phyloP scores from a whole-genome alignment of 2,113 vertebrate species.

The Amazona guildingii region DNA sequence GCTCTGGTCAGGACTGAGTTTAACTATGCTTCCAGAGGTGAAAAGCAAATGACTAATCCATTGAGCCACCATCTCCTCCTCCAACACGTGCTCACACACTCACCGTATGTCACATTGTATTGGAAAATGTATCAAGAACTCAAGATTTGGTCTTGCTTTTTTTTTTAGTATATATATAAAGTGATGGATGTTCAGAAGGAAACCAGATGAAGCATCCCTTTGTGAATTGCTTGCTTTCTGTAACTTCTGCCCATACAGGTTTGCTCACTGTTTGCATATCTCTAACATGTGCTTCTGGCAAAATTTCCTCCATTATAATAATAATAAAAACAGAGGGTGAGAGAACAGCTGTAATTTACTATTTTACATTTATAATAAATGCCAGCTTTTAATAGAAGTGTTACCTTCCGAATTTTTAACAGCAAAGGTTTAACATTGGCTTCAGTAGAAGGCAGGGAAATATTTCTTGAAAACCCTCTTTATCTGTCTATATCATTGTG shows the following conservation, averaged over 20 bases:
- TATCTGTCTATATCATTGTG: neutral
- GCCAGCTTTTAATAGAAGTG: neutral
- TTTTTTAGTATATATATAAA: neutral
- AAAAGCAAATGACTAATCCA: conserved; percentile 63
- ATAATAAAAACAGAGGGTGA: neutral
- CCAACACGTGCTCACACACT: conserved; percentile 35
- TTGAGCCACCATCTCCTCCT: conserved; percentile 57
- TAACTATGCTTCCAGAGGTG: conserved; percentile 52
- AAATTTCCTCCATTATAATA: neutral
- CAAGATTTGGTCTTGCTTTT: neutral
- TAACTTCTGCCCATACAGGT: neutral
- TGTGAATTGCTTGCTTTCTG: neutral
- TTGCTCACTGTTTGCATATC: neutral
- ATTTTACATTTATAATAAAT: neutral
- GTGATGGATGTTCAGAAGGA: neutral
- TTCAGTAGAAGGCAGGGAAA: neutral
- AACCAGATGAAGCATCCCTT: neutral
- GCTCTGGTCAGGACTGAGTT: conserved; percentile 26
- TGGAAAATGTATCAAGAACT: conserved; percentile 7
- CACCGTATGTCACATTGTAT: conserved; percentile 45
- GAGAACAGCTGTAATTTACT: neutral
- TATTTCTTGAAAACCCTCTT: neutral
- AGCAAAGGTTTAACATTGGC: neutral
- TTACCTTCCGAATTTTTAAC: neutral
- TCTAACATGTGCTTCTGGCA: neutral